Base-by-base conservation (phyloP, 2,888 invertebrate genomes). In the Lathronympha strigana region DNA sequence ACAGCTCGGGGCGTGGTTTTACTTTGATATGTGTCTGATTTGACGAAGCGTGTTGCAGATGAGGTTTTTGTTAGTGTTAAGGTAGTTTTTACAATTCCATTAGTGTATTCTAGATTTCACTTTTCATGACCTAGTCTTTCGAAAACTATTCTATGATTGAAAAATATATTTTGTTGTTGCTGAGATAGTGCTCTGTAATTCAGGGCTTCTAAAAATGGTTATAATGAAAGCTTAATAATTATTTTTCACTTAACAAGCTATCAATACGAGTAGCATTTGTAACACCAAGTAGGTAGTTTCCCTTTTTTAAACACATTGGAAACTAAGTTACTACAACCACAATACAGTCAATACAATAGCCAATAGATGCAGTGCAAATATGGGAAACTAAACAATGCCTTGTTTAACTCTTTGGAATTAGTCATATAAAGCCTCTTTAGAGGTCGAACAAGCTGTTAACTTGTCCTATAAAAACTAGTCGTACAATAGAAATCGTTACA, bases 341-440 rank as follows among this genome's bases (percentile, higher is more conserved):
- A 47, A 23, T 47, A n/a, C 21, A 47, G 23, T 47, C 21, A 43
- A 51, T 33, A 57, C 40, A 57, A 57, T 64, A 60, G 51, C 45
- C 64, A 64, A 64, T 64, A 64, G 58, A 51, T n/a, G 25, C 17
- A 28, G 40, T 13, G 58, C 51, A 51, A 58, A 60, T 36, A 58
- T 64, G 64, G 58, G 36, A 45, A 62, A 64, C 63, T 63, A 64
- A 51, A 64, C 58, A 64, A 53, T 43, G 51, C 58, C 51, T 36
- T 43, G 33, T 64, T 40, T 50, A 51, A 36, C 57, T 64, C 36
- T 53, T 53, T 38, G 9, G 45, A 36, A 53, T 64, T 64, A 64
- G 64, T 64, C 64, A 60, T 64, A 33, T 58, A 47, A 58, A 15
- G 33, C 36, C 5, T 36, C 25, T 25, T 51, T 60, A 51, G 45